phyloP scores from a whole-genome alignment of 1,140 invertebrate genomes.

The Hydropsyche tenuis region DNA sequence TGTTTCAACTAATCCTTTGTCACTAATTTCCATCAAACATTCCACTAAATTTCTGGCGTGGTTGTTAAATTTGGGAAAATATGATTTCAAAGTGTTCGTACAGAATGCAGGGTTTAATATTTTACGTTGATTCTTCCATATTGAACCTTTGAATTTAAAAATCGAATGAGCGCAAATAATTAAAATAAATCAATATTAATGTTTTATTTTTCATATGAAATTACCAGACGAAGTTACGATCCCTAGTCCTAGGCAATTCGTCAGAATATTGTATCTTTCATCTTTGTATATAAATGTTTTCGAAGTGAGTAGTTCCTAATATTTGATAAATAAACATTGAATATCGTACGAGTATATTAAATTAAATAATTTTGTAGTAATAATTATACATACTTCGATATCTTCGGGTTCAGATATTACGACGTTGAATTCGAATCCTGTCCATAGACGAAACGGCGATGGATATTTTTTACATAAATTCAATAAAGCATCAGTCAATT shows the following conservation, averaged over 20 bases:
- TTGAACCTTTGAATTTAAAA: background rate
- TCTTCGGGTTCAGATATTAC: constrained; percentile 18
- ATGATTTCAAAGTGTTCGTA: background rate
- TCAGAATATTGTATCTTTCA: no score
- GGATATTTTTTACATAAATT: background rate
- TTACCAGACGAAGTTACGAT: no score
- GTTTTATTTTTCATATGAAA: background rate
- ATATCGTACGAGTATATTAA: background rate
- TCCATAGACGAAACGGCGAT: background rate
- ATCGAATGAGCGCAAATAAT: no score
- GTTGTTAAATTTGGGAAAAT: background rate
- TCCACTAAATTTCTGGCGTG: background rate
- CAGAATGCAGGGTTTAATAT: constrained; percentile 17
- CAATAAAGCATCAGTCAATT: background rate
- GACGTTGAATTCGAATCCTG: constrained; percentile 3
- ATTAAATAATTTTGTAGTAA: background rate
- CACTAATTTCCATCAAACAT: constrained; percentile 3
- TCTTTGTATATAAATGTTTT: no score
- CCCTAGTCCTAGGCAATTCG: no score
- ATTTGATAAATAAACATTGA: background rate
- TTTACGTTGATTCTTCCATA: constrained; percentile 19
- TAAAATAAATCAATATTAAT: no score
- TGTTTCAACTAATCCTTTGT: background rate
- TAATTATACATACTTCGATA: constrained; percentile 10
- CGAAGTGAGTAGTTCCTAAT: background rate